A percentile compares a stretch with the other conserved stretches of the same genome.
These are phyloP conservation scores for Dermatophagoides farinae DNA, from an alignment of 1,140 invertebrate genomes.

Conservation along the genomic window DNA sequence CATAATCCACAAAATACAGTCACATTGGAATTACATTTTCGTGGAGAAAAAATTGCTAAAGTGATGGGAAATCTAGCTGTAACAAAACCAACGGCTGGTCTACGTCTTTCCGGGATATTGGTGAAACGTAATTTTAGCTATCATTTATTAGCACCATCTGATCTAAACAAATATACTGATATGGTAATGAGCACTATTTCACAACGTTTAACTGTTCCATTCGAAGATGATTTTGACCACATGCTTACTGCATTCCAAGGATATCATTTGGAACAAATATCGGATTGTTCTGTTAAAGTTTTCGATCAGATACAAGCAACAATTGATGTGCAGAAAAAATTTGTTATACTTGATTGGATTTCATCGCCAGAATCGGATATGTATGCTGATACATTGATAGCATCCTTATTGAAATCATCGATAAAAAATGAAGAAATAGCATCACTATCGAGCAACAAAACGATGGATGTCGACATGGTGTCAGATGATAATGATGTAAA, in stretches of 20 bases:
- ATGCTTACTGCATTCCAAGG: constrained; percentile 65
- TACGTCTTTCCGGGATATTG: constrained; percentile 69
- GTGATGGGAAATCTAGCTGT: constrained; percentile 77
- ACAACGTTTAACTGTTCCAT: constrained; percentile 71
- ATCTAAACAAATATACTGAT: constrained; percentile 88
- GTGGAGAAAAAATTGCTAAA: constrained; percentile 94
- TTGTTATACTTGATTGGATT: constrained; percentile 74
- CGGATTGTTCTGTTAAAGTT: constrained; percentile 41
- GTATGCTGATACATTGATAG: constrained; percentile 84
- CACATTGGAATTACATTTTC: constrained; percentile 71
- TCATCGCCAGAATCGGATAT: constrained; percentile 89
- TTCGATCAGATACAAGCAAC: constrained; percentile 51
- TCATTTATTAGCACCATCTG: constrained; percentile 70
- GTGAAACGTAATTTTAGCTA: constrained; percentile 98
- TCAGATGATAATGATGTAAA: no score
- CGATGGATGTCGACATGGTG: no score
- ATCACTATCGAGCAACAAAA: no score
- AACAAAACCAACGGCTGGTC: constrained; percentile 50
- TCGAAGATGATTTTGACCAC: constrained; percentile 49
- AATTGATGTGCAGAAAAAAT: constrained; percentile 39
- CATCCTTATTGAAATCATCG: constrained; percentile 28
- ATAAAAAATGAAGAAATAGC: neutral
- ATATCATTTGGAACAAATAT: constrained; percentile 50
- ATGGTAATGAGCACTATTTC: constrained; percentile 75
- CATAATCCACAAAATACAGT: constrained; percentile 93